Evolutionary conservation across 30 jellyfish, hydroid and myxozoan genomes (phyloP).

Genomic region (Hydractinia echinata): DNA sequence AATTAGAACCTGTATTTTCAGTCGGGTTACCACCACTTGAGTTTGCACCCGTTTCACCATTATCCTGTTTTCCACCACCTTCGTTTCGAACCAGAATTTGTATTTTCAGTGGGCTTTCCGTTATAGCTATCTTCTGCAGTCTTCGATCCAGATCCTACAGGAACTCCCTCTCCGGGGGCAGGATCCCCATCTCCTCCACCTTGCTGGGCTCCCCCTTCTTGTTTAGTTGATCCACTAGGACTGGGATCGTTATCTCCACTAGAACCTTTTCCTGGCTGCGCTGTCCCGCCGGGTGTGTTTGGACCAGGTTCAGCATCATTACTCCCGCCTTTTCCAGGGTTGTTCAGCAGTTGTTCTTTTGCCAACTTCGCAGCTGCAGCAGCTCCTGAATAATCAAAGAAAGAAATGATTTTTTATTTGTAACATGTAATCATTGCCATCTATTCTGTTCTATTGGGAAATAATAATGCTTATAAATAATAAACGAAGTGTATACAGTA

Average conservation of each 20-base stretch:
- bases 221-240: neutral
- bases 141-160: constrained; percentile 10
- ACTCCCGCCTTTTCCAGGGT: neutral
- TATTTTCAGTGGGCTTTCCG: constrained; percentile 1
- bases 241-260: constrained; percentile 8
- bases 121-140: neutral
- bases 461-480: too few species aligned
- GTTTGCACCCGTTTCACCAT: neutral
- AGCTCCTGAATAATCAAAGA: neutral
- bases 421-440: neutral
- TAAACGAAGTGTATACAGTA: too few species aligned
- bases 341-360: neutral
- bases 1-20: neutral
- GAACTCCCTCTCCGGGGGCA: constrained; percentile 8
- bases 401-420: neutral
- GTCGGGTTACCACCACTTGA: neutral
- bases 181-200: constrained; percentile 3
- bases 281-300: neutral
- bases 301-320: neutral
- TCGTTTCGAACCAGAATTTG: neutral
- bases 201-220: neutral
- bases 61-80: neutral
- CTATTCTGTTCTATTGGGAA: too few species aligned
- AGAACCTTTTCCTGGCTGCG: neutral
- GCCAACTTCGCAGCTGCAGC: neutral